phyloP scores from a whole-genome alignment of 2,113 vertebrate genomes.

The Oncorhynchus mykiss region DNA sequence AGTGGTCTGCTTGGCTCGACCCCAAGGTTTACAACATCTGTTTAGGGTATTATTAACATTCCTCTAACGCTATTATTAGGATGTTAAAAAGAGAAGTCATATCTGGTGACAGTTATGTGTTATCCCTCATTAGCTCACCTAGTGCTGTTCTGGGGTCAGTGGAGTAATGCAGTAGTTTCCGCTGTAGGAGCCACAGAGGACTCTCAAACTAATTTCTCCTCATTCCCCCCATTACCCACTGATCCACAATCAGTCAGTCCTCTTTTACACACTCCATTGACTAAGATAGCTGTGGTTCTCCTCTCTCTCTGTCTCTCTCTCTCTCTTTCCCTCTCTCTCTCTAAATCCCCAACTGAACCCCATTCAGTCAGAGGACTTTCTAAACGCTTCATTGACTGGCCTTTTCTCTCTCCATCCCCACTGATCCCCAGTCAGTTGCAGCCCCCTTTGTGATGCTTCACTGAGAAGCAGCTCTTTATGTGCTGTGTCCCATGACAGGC shows the following conservation, averaged over 20 bases:
- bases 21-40: slow-evolving; percentile 48
- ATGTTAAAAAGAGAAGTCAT: no score
- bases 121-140: no score
- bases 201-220: slow-evolving; percentile 23
- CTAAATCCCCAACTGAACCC: slow-evolving; percentile 22
- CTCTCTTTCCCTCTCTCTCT: slow-evolving; percentile 22
- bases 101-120: no score
- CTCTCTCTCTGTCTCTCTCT: slow-evolving; percentile 36
- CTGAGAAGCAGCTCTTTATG: slow-evolving; percentile 34
- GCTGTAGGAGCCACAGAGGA: no score
- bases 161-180: no score
- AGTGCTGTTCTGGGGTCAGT: no score
- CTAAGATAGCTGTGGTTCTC: slow-evolving; percentile 5
- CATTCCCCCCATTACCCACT: neutral
- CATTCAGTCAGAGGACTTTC: slow-evolving; percentile 15
- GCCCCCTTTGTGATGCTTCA: slow-evolving; percentile 23
- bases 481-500: slow-evolving; percentile 55
- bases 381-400: slow-evolving; percentile 27
- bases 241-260: no score
- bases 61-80: slow-evolving; percentile 9
- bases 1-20: slow-evolving; percentile 5
- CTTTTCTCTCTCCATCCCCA: slow-evolving; percentile 15
- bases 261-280: no score
- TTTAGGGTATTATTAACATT: slow-evolving; percentile 19
- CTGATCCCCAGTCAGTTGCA: slow-evolving; percentile 35